A percentile compares a stretch with the other conserved stretches of the same genome.
These are phyloP conservation scores for Todiramphus chloris DNA, from an alignment of 2,113 vertebrate species.

Conservation along the genomic window DNA sequence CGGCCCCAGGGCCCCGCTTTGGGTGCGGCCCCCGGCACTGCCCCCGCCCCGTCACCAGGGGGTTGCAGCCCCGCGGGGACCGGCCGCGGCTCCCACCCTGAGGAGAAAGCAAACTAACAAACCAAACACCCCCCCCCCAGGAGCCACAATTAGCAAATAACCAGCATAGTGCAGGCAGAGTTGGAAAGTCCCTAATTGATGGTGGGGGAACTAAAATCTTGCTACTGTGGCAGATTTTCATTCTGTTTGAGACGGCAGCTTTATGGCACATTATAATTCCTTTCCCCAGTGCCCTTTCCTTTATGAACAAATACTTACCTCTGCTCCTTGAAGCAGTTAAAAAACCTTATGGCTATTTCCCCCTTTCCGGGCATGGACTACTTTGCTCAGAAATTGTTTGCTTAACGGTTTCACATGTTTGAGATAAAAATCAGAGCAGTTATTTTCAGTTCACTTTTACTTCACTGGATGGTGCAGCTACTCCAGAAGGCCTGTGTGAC, in stretches of 20 bases:
- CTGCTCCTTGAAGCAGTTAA: fast-evolving
- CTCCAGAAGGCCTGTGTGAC: not conserved
- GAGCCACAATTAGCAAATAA: fast-evolving
- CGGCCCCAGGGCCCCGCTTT: not conserved
- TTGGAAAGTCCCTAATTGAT: not conserved
- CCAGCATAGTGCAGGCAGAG: fast-evolving
- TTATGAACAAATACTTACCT: not conserved
- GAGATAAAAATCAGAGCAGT: not conserved
- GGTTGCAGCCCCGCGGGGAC: not conserved
- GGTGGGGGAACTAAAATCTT: not conserved
- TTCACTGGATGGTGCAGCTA: fast-evolving
- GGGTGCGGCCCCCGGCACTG: not conserved
- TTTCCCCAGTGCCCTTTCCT: not conserved
- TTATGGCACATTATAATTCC: not conserved
- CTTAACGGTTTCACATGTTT: not conserved
- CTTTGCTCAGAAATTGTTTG: not conserved
- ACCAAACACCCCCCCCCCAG: no score
- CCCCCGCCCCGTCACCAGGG: not conserved
- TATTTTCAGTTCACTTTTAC: not conserved
- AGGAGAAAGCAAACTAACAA: no score
- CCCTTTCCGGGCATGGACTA: fast-evolving
- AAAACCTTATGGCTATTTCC: not conserved
- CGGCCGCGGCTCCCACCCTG: no score
- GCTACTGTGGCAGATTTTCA: no score
- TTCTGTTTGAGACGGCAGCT: not conserved